Evolutionary conservation across 1,140 invertebrate genomes (phyloP), one percentile per base, ranked within the genome.

Genomic region (Caenorhabditis remanei): DNA sequence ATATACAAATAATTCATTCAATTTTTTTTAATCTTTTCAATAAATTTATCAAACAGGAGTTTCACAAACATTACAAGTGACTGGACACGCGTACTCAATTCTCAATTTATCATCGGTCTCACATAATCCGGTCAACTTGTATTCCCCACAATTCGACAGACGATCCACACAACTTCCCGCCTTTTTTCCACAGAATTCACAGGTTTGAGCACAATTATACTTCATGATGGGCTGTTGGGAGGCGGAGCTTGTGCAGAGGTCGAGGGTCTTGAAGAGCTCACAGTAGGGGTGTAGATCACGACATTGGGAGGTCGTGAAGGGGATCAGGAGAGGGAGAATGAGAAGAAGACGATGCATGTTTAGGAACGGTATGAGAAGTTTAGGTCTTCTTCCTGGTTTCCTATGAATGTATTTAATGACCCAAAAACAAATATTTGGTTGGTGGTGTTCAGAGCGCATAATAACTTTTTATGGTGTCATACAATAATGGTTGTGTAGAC

Each of bases 101-200:
- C 71, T 48, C n/a, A 79, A 53, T 41, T 79, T 79, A 50, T 79
- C 71, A 79, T 79, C 71, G 24, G 71, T 79, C 14, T 79, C 71
- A 79, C 71, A 79, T 1, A 79, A 24, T 24, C 71, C 71, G 11
- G 46, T 43, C 19, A 46, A 79, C 24, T 79, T 79, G n/a, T 79
- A 79, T 24, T 79, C 71, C 1, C 9, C 46, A 24, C 71, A 79
- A 53, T 79, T 79, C 19, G 71, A 79, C 11, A 79, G n/a, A 79
- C 71, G 71, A 79, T 79, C 71, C 43, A 79, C 71, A 79, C 71
- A 79, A 79, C 71, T 79, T 79, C 71, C 71, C 5, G 71, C 71
- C 4, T 8, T 21, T n/a, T 79, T 79, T 79, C 71, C 71, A 50
- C 71, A 79, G 13, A 79, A 79, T 79, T 50, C 71, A 79, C 71